phyloP scores from a whole-genome alignment of 2,888 invertebrate genomes.

The Rambutsinella grinnellia region DNA sequence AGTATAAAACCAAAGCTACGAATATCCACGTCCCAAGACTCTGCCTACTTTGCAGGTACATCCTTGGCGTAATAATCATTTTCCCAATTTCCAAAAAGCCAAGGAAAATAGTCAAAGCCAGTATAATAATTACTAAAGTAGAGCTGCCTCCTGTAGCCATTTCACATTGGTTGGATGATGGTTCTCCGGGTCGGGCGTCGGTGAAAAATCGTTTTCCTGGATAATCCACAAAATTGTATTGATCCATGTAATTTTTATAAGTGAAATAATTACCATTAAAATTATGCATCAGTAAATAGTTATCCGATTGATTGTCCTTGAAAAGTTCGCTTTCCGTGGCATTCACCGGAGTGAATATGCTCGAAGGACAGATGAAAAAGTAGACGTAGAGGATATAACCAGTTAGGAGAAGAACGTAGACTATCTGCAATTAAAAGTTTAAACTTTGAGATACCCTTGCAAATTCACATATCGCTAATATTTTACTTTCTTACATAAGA shows the following conservation, averaged over 20 bases:
- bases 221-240: too few species aligned
- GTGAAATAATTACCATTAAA: too few species aligned
- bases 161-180: conserved; percentile 20
- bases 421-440: conserved; percentile 42
- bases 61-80: conserved; percentile 53
- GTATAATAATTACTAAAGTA: conserved; percentile 47
- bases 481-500: conserved; percentile 58
- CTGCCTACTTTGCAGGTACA: conserved; percentile 55
- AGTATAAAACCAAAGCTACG: conserved; percentile 48
- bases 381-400: conserved; percentile 60
- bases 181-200: too few species aligned
- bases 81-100: conserved; percentile 55
- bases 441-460: not conserved
- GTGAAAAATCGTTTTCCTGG: too few species aligned
- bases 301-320: too few species aligned
- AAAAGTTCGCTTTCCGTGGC: too few species aligned
- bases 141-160: conserved; percentile 45
- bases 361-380: conserved; percentile 60
- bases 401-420: conserved; percentile 61
- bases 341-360: conserved; percentile 18
- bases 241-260: too few species aligned
- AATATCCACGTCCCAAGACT: conserved; percentile 59
- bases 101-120: conserved; percentile 53
- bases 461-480: not conserved
- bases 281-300: too few species aligned